A percentile compares a stretch with the other conserved stretches of the same genome.
Evolutionary conservation across 2,888 invertebrate genomes (phyloP).

Genomic region (Epiblema foenella): DNA sequence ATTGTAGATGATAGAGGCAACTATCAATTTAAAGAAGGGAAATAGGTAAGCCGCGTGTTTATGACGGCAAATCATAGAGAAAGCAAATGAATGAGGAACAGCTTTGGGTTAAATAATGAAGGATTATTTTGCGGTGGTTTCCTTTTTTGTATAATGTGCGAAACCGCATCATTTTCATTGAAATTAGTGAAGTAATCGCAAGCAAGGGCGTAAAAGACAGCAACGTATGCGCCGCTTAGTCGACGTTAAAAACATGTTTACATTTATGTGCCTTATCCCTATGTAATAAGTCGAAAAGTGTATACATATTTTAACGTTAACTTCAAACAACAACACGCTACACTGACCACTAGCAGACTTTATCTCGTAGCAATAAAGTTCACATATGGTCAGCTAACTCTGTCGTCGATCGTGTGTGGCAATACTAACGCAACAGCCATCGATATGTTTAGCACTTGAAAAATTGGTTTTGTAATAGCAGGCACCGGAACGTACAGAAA

Average conservation of each 20-base stretch:
- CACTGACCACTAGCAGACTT: neutral
- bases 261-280: no score
- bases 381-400: no score
- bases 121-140: conserved; percentile 30
- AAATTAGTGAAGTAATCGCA: conserved; percentile 19
- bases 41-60: conserved; percentile 30
- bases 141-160: conserved; percentile 21
- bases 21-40: conserved; percentile 20
- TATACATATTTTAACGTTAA: neutral
- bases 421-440: conserved; percentile 16
- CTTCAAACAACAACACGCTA: neutral
- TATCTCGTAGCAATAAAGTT: no score
- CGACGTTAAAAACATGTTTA: no score
- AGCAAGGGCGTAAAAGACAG: neutral
- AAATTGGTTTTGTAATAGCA: conserved; percentile 20
- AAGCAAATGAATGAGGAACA: conserved; percentile 39
- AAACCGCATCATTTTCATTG: conserved; percentile 33
- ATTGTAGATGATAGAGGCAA: neutral
- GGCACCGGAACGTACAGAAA: conserved; percentile 10
- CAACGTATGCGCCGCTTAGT: neutral
- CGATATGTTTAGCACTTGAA: conserved; percentile 24
- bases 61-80: conserved; percentile 26
- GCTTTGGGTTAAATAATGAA: conserved; percentile 18
- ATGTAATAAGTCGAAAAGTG: no score
- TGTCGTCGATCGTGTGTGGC: conserved; percentile 3